Evolutionary conservation across 2,113 vertebrate species (phyloP).

Genomic region (Thinocorus orbignyianus): DNA sequence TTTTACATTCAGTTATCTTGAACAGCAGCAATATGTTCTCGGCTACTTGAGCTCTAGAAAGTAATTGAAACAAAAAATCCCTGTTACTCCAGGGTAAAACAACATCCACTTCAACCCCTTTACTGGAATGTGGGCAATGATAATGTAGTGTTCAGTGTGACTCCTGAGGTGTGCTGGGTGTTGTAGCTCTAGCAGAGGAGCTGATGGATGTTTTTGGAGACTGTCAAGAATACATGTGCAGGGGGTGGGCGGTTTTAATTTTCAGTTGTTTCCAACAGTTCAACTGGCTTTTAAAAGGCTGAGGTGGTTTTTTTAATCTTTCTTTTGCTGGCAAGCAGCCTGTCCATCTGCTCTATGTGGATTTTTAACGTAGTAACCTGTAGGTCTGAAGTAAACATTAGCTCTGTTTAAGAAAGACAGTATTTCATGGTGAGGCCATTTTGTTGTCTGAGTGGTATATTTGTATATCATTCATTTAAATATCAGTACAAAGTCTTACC

Average conservation of each 20-base stretch:
- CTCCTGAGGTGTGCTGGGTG: background rate
- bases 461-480: background rate
- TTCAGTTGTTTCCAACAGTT: constrained; percentile 4
- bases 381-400: constrained; percentile 35
- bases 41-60: background rate
- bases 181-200: background rate
- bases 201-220: background rate
- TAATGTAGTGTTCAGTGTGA: background rate
- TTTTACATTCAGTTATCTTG: background rate
- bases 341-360: constrained; percentile 27
- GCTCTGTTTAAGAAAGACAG: background rate
- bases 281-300: constrained; percentile 31
- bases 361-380: constrained; percentile 47
- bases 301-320: background rate
- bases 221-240: background rate
- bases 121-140: background rate
- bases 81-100: background rate
- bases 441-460: background rate
- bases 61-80: background rate
- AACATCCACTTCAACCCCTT: background rate
- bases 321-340: constrained; percentile 20
- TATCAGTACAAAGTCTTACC: background rate
- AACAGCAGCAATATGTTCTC: background rate
- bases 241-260: background rate
- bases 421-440: background rate